Evolutionary conservation across 2,797 vertebrate species (phyloP), one percentile per base, ranked within the genome.

Genomic region (Siniperca scherzeri): DNA sequence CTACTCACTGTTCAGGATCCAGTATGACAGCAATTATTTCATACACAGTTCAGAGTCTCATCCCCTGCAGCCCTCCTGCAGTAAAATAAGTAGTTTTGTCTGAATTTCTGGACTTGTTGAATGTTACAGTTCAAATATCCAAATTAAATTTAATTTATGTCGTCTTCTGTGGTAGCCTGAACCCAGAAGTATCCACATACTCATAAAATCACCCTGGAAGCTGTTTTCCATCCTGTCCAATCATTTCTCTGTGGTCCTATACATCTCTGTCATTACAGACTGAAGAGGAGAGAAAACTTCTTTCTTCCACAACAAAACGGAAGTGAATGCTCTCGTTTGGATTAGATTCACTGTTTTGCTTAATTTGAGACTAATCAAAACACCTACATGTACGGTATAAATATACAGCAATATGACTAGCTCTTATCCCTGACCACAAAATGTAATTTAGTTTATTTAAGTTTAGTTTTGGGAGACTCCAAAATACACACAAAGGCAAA

Each of bases 191-290:
- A 82, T 88, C 77, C 84, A 86, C 79, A 83, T 90, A 83, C 89
- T 81, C 70, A 57, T 86, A 77, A 83, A 89, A 78, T 83, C 81
- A 52, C 79, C 84, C 52, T 19, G 84, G 90, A 83, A 89, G 83
- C 81, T 59, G 68, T 82, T 89, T 88, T 91, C 88, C 88, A 91
- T 91, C 86, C 86, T 82, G 87, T 77, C 72, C 78, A 74, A 55
- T 78, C 69, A 40, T 80, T 76, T 77, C 83, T 91, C 85, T 55
- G 50, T 4, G 22, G 86, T 52, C 50, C 69, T 13, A 75, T 84
- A 76, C 46, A 12, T 81, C 87, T 83, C 74, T 78, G 80, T 82
- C 82, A 74, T 40, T 52, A 19, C 53, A 73, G 68, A 27, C 74
- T 53, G 46, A 69, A 59, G 50, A 48, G 57, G 56, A 78, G 46